phyloP scores from a whole-genome alignment of 2,888 invertebrate genomes.

The Luffia ferchaultella region DNA sequence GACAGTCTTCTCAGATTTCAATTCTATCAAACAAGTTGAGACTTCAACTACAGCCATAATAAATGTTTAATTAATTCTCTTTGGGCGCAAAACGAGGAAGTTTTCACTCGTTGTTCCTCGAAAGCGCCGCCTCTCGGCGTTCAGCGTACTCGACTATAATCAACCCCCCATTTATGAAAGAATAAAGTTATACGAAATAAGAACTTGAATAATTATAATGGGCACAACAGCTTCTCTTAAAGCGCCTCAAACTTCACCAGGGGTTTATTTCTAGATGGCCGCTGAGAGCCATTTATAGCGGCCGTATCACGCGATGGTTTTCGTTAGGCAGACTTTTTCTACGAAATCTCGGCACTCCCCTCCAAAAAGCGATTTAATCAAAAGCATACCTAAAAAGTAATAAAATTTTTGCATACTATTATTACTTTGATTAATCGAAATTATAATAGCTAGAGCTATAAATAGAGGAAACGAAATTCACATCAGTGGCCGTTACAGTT shows the following conservation, averaged over 20 bases:
- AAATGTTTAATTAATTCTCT: neutral
- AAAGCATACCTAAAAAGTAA: too few relatives aligned
- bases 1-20: neutral
- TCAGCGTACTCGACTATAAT: neutral
- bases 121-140: neutral
- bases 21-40: neutral
- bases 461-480: too few relatives aligned
- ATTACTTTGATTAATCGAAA: too few relatives aligned
- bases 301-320: neutral
- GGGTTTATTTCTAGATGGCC: neutral
- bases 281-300: neutral
- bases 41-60: neutral
- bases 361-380: too few relatives aligned
- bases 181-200: neutral
- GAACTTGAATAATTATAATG: neutral
- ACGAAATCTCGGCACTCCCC: too few relatives aligned
- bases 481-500: too few relatives aligned
- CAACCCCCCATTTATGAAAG: neutral
- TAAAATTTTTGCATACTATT: too few relatives aligned
- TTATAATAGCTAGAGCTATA: too few relatives aligned
- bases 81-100: neutral
- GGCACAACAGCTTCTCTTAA: neutral
- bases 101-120: too few relatives aligned
- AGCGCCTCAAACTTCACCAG: neutral
- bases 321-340: too few relatives aligned